These are phyloP conservation scores for Drosophila mayri DNA, from an alignment of 1,140 invertebrate genomes.

Conservation along the genomic window DNA sequence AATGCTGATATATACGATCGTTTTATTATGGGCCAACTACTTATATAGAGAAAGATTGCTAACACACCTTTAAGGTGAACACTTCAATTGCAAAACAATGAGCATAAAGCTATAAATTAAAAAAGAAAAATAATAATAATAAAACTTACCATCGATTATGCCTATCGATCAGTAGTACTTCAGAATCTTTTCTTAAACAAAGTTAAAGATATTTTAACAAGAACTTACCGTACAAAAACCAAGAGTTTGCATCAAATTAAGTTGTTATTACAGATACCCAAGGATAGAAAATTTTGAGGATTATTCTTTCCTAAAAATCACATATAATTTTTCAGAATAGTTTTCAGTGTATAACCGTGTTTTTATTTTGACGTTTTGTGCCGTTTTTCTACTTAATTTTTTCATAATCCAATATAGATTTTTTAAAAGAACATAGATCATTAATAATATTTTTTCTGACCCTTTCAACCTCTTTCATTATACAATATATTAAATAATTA, in stretches of 20 bases:
- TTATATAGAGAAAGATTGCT: constrained; percentile 10
- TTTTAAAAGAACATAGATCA: background rate
- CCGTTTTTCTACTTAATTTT: too few relatives aligned
- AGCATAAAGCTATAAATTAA: constrained; percentile 20
- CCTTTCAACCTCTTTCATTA: background rate
- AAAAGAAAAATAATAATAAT: too few relatives aligned
- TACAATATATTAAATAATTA: background rate
- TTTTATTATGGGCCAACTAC: constrained; percentile 12
- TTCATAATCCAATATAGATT: background rate
- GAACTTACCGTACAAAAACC: too few relatives aligned
- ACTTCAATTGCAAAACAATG: constrained; percentile 19
- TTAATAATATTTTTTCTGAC: background rate
- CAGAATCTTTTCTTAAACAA: background rate
- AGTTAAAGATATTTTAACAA: background rate
- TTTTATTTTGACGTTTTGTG: too few relatives aligned
- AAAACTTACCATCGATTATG: background rate
- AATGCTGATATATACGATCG: constrained; percentile 49
- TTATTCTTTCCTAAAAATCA: background rate
- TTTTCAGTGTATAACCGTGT: too few relatives aligned
- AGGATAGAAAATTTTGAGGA: background rate
- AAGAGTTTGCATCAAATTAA: background rate
- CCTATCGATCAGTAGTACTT: background rate
- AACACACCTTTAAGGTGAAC: constrained; percentile 1
- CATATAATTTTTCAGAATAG: too few relatives aligned
- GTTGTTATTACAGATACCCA: background rate